Percentiles rank a stretch among this genome's conserved stretches.
These are phyloP conservation scores for Pseudolaguvia tuberculata DNA, from an alignment of 2,113 vertebrate genomes.

Conservation along the genomic window DNA sequence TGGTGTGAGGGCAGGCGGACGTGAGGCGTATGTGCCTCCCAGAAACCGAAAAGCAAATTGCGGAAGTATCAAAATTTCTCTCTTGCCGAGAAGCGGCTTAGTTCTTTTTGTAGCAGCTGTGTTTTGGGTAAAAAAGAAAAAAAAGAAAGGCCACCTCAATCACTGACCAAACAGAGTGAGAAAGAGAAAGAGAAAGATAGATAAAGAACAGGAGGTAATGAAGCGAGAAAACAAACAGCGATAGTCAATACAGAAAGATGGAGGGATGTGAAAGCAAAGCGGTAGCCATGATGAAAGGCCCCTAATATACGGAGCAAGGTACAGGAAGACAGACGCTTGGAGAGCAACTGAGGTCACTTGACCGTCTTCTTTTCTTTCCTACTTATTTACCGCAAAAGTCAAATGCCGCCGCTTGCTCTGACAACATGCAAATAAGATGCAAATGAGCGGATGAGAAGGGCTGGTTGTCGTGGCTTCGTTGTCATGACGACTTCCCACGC, in stretches of 20 bases:
- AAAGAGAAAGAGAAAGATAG: constrained; percentile 15
- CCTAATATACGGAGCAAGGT: constrained; percentile 6
- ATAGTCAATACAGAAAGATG: not conserved
- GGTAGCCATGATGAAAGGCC: not conserved
- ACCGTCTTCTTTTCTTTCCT: constrained; percentile 43
- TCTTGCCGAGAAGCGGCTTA: constrained; percentile 17
- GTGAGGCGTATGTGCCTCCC: constrained; percentile 22
- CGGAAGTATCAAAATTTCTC: constrained; percentile 41
- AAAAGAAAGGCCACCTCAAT: constrained; percentile 45
- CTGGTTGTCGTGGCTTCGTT: constrained; percentile 61
- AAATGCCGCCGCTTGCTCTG: constrained; percentile 61
- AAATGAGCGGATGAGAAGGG: constrained; percentile 63
- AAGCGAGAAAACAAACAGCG: constrained; percentile 10
- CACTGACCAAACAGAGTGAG: constrained; percentile 32
- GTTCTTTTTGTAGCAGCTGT: constrained; percentile 61
- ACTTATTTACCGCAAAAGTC: constrained; percentile 63
- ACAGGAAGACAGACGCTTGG: not conserved
- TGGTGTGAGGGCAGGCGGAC: constrained; percentile 24
- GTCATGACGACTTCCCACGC: constrained; percentile 64
- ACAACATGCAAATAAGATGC: constrained; percentile 74
- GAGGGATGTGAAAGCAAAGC: not conserved
- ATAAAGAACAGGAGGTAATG: constrained; percentile 9
- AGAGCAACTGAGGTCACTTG: constrained; percentile 18
- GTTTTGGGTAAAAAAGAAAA: constrained; percentile 56
- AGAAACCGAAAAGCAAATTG: constrained; percentile 53